phyloP scores from a whole-genome alignment of 1,140 invertebrate genomes.

The Lithobius niger region DNA sequence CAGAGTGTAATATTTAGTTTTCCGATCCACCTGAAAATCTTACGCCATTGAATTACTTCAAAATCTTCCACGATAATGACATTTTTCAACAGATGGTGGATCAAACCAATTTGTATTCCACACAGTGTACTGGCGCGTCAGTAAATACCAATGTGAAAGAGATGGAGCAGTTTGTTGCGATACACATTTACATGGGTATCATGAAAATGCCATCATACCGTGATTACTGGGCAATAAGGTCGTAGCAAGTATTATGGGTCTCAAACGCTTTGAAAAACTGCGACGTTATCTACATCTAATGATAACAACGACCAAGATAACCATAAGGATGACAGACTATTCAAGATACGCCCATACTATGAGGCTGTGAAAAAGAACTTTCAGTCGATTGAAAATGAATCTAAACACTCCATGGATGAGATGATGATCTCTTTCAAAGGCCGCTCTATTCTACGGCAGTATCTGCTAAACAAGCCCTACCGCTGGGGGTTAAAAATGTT shows the following conservation, averaged over 20 bases:
- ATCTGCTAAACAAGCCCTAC: conserved; percentile 29
- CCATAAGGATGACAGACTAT: not conserved
- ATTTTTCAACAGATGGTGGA: not conserved
- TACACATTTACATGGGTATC: not conserved
- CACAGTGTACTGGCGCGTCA: conserved; percentile 15
- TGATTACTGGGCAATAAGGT: not conserved
- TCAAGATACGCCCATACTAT: not conserved
- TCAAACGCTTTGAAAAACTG: not conserved
- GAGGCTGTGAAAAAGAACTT: not conserved
- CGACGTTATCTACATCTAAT: not conserved
- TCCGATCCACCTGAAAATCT: not conserved
- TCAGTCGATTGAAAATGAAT: not conserved
- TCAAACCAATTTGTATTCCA: conserved; percentile 4
- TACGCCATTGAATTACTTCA: not conserved
- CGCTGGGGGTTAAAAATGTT: conserved; percentile 35
- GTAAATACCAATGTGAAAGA: conserved; percentile 15
- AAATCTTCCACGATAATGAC: not conserved
- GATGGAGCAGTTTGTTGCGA: not conserved
- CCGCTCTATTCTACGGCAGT: conserved; percentile 30
- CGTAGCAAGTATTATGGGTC: not conserved
- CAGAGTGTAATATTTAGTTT: not conserved
- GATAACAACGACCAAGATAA: not conserved
- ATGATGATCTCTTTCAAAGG: conserved; percentile 34
- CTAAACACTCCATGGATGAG: conserved; percentile 21
- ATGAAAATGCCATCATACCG: not conserved